phyloP scores from a whole-genome alignment of 1,140 invertebrate genomes.

The Pachyrhynchus sulphureomaculatus region DNA sequence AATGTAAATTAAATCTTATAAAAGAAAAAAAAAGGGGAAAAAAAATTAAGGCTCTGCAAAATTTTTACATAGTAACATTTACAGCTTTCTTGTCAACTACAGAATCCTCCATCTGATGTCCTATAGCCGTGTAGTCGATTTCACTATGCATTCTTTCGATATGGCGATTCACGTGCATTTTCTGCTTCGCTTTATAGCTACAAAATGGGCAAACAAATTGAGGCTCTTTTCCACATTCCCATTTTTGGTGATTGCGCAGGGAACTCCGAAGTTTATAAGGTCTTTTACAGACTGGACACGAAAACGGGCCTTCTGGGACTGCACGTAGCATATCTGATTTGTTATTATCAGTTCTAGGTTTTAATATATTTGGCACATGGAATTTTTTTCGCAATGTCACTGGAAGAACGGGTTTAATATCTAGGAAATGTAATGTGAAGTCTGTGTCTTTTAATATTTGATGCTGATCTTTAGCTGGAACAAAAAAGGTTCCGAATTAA shows the following conservation, averaged over 20 bases:
- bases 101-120: background rate
- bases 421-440: background rate
- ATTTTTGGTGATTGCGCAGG: constrained; percentile 77
- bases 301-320: background rate
- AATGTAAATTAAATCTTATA: no score
- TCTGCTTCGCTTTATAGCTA: constrained; percentile 78
- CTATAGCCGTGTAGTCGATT: background rate
- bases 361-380: no score
- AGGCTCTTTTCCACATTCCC: constrained; percentile 81
- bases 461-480: no score
- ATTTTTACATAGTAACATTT: no score
- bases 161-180: constrained; percentile 80
- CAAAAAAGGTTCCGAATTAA: no score
- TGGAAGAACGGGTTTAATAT: background rate
- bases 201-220: constrained; percentile 80
- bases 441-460: no score
- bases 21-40: no score
- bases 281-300: constrained; percentile 8
- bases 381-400: background rate
- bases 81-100: background rate
- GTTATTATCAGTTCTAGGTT: background rate
- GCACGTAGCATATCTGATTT: background rate
- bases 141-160: constrained; percentile 75
- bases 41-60: no score
- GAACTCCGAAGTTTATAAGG: constrained; percentile 59